Evolutionary conservation across 1,140 invertebrate genomes (phyloP), one percentile per base, ranked within the genome.

Genomic region (Aphidius gifuensis): DNA sequence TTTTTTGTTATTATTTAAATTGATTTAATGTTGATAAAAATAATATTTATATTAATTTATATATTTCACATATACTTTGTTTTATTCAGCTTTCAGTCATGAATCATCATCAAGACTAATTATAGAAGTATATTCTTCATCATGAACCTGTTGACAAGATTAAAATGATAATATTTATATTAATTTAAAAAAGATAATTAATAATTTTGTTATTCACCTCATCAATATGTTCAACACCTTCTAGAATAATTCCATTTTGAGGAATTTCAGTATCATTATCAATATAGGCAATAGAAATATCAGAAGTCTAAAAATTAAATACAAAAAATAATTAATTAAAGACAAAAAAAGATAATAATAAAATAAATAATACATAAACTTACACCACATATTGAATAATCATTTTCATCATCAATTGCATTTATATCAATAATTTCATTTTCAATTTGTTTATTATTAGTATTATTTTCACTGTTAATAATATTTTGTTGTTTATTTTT

Each of bases 261-360:
- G 78, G 69, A 61, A 81, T 73, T 51, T 32, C 23, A 32, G 23
- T 70, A 66, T 71, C 73, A 60, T 79, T 77, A 63, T 80, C 71
- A 51, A 80, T 78, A 43, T 80, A 81, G n/a, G 79, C 76, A 62
- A 81, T 75, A 51, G 79, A 77, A 62, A 80, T 80, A 62, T 78
- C 77, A 9, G 72, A 59, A 58, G 72, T 68, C 72, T 71, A 45
- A 49, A 61, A 60, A 58, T 23, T 5, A 49, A 50, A 38, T 38
- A 43, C 23, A 58, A 39, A 48, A 43, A 9, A 40, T 38, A 32
- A 43, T 51, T 21, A 48, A 47, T 38, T 49, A 39, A 3, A 9
- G 48, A 16, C 47, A 23, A 40, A 48, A 2, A 32, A 4, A 48
- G 4, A 48, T 47, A 47, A 11, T n/a, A 21, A 56, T n/a, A 11